Conservation (phyloP, 2,888 invertebrate species). For the Sminthurinus aureus region DNA sequence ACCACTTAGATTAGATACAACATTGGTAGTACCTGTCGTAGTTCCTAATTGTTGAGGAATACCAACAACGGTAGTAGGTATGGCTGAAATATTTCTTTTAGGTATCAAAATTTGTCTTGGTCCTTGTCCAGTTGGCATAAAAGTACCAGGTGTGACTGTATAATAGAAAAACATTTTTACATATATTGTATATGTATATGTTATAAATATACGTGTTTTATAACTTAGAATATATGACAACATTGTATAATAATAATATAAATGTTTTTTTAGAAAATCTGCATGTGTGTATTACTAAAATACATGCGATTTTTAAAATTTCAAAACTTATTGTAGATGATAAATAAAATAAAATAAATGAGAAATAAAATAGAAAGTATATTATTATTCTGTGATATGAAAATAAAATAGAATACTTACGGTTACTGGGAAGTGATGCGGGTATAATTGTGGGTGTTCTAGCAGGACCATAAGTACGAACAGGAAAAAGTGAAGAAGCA, state of each 20-base stretch:
- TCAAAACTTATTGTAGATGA: no score
- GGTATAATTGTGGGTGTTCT: constrained; percentile 32
- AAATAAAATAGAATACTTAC: neutral
- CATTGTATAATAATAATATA: no score
- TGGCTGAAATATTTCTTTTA: constrained; percentile 46
- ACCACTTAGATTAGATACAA: constrained; percentile 14
- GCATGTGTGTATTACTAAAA: no score
- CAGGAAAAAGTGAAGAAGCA: constrained; percentile 47
- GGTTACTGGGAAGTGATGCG: neutral
- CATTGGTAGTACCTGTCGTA: neutral
- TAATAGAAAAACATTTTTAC: neutral
- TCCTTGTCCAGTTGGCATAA: constrained; percentile 16
- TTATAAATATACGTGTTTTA: no score
- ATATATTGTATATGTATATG: no score
- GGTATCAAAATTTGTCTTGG: constrained; percentile 55
- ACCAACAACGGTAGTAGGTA: constrained; percentile 34
- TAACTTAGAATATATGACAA: no score
- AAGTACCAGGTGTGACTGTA: neutral
- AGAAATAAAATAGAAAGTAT: neutral
- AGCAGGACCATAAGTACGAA: constrained; percentile 54
- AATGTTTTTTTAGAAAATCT: no score
- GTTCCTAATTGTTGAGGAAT: neutral
- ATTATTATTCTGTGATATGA: neutral
- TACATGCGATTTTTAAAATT: no score
- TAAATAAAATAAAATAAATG: no score